A percentile compares a stretch with the other conserved stretches of the same genome.
These are phyloP conservation scores for Lacanobia wlatinum DNA, from an alignment of 2,888 invertebrate species.

Conservation along the genomic window DNA sequence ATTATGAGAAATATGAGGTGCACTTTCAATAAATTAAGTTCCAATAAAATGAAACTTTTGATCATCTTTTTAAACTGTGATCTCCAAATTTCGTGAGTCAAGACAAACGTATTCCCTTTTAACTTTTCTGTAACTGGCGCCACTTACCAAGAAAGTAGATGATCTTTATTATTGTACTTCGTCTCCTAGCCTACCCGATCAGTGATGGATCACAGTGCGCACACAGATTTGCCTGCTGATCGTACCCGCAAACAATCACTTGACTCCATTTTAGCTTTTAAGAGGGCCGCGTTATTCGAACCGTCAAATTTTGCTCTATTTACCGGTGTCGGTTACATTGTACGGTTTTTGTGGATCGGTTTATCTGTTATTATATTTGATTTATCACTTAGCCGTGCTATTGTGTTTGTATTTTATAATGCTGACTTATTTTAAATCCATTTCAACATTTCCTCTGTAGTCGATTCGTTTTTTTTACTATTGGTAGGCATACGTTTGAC, in stretches of 20 bases:
- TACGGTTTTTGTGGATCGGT: conserved; percentile 44
- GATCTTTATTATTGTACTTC: background rate
- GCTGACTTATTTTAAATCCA: no score
- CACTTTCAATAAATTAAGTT: no score
- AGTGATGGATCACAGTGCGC: conserved; percentile 84
- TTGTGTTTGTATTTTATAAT: background rate
- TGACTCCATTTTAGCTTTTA: conserved; percentile 83
- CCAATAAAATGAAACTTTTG: no score
- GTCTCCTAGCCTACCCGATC: conserved; percentile 68
- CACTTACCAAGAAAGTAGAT: background rate
- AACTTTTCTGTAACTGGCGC: no score
- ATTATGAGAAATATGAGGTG: no score
- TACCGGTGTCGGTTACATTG: conserved; percentile 74
- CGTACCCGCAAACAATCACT: conserved; percentile 81
- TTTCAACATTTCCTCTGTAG: no score
- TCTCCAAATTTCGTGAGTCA: no score
- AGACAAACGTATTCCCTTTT: no score
- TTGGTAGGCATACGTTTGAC: no score
- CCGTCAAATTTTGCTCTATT: conserved; percentile 79
- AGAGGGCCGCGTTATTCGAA: conserved; percentile 79
- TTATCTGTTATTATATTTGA: conserved; percentile 24
- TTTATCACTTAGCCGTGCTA: conserved; percentile 16
- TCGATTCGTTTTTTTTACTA: no score
- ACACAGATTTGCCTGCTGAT: conserved; percentile 87
- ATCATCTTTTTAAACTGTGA: no score